phyloP scores from a whole-genome alignment of 2,113 vertebrate species.

The Maccullochella peelii region DNA sequence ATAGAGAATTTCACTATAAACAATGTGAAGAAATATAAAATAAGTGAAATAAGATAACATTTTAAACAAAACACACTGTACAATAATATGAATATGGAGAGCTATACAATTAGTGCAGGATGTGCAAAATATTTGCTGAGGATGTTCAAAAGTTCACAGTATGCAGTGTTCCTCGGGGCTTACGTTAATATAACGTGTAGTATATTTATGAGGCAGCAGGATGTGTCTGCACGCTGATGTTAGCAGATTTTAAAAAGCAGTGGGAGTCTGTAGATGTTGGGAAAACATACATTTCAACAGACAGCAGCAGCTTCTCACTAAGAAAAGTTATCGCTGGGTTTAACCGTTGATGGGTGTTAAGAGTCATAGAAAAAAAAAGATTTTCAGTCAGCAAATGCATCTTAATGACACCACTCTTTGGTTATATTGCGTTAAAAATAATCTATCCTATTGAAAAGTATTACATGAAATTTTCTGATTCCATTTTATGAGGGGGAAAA shows the following conservation, averaged over 20 bases:
- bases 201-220: not conserved
- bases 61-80: no score
- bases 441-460: constrained; percentile 7
- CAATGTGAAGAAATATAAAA: no score
- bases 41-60: no score
- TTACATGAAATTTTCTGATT: constrained; percentile 16
- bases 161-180: no score
- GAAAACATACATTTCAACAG: not conserved
- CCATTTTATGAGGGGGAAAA: constrained; percentile 25
- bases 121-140: no score
- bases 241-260: not conserved
- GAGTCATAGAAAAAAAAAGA: not conserved
- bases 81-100: no score
- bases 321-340: constrained; percentile 3
- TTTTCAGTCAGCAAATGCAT: not conserved
- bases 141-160: no score
- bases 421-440: constrained; percentile 14
- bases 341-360: constrained; percentile 12
- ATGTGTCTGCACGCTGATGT: not conserved
- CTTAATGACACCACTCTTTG: constrained; percentile 6
- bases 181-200: no score
- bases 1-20: no score
- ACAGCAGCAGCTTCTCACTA: constrained; percentile 17
- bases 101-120: no score
- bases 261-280: constrained; percentile 18